A percentile compares a stretch with the other conserved stretches of the same genome.
phyloP scores from a whole-genome alignment of 2,888 invertebrate species.

The Cacoxenus indagator region DNA sequence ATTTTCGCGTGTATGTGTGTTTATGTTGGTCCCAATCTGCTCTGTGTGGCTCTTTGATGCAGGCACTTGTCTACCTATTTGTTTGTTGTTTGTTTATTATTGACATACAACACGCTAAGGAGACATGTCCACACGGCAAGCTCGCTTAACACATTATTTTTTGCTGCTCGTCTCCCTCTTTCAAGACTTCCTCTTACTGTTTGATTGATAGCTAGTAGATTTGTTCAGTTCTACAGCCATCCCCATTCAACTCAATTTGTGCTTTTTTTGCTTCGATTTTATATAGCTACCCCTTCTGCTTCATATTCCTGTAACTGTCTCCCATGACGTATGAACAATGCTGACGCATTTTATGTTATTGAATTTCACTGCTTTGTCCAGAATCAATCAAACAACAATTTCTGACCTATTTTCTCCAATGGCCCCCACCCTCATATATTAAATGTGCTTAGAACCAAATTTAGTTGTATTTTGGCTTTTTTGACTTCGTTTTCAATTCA shows the following conservation, averaged over 20 bases:
- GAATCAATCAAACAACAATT: neutral
- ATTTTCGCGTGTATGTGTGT: neutral
- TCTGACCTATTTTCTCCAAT: neutral
- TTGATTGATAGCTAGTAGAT: slow-evolving; percentile 15
- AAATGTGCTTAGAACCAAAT: too few relatives aligned
- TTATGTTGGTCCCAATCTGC: neutral
- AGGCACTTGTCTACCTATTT: slow-evolving; percentile 17
- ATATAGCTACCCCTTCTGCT: neutral
- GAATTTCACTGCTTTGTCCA: neutral
- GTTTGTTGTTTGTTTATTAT: slow-evolving; percentile 21
- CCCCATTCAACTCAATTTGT: neutral
- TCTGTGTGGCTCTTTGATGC: neutral
- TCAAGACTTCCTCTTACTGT: neutral
- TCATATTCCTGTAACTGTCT: neutral
- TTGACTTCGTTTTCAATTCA: neutral
- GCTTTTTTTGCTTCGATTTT: neutral
- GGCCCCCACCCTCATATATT: neutral
- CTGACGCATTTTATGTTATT: slow-evolving; percentile 6
- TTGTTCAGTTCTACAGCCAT: neutral
- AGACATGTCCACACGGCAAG: neutral
- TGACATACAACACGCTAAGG: slow-evolving; percentile 21
- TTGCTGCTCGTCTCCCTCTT: neutral
- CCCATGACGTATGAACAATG: neutral
- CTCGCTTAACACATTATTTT: neutral
- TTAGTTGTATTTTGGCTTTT: slow-evolving; percentile 1